These are phyloP conservation scores for Seison nebaliae DNA, from an alignment of 1,140 invertebrate species.

Conservation along the genomic window DNA sequence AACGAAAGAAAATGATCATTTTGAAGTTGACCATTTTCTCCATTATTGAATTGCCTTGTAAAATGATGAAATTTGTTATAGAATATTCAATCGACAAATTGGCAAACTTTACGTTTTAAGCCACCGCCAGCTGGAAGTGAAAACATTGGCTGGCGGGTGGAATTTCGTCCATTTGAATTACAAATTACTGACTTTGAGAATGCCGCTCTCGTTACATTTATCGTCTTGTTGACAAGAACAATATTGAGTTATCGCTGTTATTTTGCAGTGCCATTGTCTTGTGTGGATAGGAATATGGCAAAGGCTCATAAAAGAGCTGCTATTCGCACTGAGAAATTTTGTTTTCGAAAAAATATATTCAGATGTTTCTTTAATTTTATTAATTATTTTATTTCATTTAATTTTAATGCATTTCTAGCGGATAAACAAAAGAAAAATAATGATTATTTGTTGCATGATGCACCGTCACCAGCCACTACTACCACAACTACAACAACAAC, in stretches of 20 bases:
- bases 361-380: constrained; percentile 1
- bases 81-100: constrained; percentile 99
- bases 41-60: too few species aligned
- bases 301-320: constrained; percentile 68
- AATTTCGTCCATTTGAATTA: constrained; percentile 82
- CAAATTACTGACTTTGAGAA: constrained; percentile 79
- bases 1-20: constrained; percentile 12
- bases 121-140: constrained; percentile 48
- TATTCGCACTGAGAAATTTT: constrained; percentile 46
- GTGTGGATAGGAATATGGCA: constrained; percentile 92
- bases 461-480: too few species aligned
- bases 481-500: not conserved
- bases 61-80: constrained; percentile 25
- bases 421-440: too few species aligned
- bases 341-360: constrained; percentile 12
- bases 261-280: constrained; percentile 85
- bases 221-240: constrained; percentile 77
- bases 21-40: too few species aligned
- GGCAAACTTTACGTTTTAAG: constrained; percentile 99
- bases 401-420: too few species aligned
- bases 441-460: too few species aligned
- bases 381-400: too few species aligned
- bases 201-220: constrained; percentile 86
- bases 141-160: constrained; percentile 94
- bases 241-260: constrained; percentile 85